Evolutionary conservation across 2,113 vertebrate genomes (phyloP), one percentile per base, ranked within the genome.

Genomic region (Tauraco erythrolophus): DNA sequence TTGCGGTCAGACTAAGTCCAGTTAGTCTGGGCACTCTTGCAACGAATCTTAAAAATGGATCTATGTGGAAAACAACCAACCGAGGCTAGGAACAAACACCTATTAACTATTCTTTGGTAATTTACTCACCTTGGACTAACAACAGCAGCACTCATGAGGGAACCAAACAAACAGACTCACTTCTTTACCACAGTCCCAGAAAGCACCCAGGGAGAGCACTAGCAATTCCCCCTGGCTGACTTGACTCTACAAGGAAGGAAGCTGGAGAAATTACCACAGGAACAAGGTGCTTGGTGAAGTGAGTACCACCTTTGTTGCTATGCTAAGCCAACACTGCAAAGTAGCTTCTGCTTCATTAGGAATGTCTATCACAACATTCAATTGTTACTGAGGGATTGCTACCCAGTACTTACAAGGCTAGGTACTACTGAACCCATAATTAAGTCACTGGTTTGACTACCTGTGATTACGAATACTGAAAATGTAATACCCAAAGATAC

Each of bases 41-140:
- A 71, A 56, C 19, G 10, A 50, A 70, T 50, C 39, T 85, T 79
- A 79, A 92, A 79, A 90, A 85, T 50, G 28, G 22, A 77, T 53
- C 14, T 66, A 35, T n/a, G 31, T 57, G 41, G 16, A 65, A 75
- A 88, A 85, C 10, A 6, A 90, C 78, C 23, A 90, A 88, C 30
- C 64, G 19, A 90, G 45, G 83, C 62, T 41, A 84, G 37, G 28
- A 92, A 92, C 53, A 93, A 76, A 83, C 57, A 90, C 28, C 43
- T 88, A 37, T 8, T 82, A 39, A 85, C 23, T 95, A 53, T 62
- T 96, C 92, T 97, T 96, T 94, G 88, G 86, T 91, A 86, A 90
- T 91, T 54, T 65, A 93, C 39, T 94, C 71, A 88, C 54, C 31
- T 80, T 27, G 16, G 46, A 69, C 71, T 92, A 94, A 96, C 41